Percentiles rank a stretch among this genome's conserved stretches.
These are phyloP conservation scores for Decapterus maruadsi DNA, from an alignment of 2,797 vertebrate species.

Conservation along the genomic window DNA sequence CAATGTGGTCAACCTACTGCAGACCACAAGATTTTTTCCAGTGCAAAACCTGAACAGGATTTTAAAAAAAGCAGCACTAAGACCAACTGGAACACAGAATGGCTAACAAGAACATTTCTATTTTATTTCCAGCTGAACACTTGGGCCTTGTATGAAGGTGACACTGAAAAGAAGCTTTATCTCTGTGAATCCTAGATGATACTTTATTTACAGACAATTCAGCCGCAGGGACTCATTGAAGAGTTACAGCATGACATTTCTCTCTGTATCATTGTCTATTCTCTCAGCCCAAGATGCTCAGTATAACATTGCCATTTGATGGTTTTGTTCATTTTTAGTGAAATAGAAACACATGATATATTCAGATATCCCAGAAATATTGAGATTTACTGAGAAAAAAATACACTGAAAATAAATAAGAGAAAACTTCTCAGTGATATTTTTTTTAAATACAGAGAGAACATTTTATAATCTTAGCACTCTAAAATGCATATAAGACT, in stretches of 20 bases:
- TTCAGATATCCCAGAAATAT: slow-evolving; percentile 10
- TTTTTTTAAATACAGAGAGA: slow-evolving; percentile 1
- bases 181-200: slow-evolving; percentile 49
- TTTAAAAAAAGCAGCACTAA: background rate
- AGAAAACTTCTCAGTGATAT: background rate
- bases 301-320: slow-evolving; percentile 32
- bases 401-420: slow-evolving; percentile 3
- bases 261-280: slow-evolving; percentile 42
- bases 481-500: slow-evolving; percentile 24
- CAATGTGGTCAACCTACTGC: background rate
- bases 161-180: slow-evolving; percentile 43
- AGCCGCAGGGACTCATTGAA: slow-evolving; percentile 45
- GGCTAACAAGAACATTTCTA: slow-evolving; percentile 32
- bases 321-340: slow-evolving; percentile 29
- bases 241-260: slow-evolving; percentile 44
- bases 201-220: slow-evolving; percentile 60
- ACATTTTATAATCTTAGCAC: slow-evolving; percentile 3
- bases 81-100: slow-evolving; percentile 2
- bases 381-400: slow-evolving; percentile 1
- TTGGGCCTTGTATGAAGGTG: slow-evolving; percentile 54
- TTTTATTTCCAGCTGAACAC: slow-evolving; percentile 49
- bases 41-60: slow-evolving; percentile 22
- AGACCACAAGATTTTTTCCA: slow-evolving; percentile 2
- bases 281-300: slow-evolving; percentile 34
- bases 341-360: slow-evolving; percentile 36